Base-by-base conservation (phyloP, 2,113 vertebrate genomes). In the Melanotaenia duboulayi region DNA sequence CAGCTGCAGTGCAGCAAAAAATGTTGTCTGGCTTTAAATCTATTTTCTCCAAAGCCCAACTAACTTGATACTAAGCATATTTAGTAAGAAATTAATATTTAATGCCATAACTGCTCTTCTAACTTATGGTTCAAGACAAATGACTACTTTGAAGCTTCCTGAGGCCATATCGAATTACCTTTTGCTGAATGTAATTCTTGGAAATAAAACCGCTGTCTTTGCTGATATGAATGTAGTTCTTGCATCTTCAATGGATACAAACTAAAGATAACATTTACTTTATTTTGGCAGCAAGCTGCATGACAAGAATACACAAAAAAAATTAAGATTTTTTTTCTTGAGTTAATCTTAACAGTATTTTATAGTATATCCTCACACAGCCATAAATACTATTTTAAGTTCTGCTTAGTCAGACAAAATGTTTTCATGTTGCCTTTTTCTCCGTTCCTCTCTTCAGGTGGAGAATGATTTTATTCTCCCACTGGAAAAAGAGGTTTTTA, bases 381-480 rank as follows among this genome's bases (percentile, higher is more conserved):
- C 24, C 25, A 59, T 48, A 16, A 28, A 4, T 23, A 10, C 62
- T 59, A 22, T 55, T 71, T 65, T 24, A 32, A 39, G 11, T 14
- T 12, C 46, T 64, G 4, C 11, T 42, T 39, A 7, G 24, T 56
- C 17, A 14, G 37, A 16, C 62, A 9, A 24, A 39, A 16, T 7
- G 9, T 51, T 25, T 40, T 11, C 40, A n/a, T 39, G 37, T 7
- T 12, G 40, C 57, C 66, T 25, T 72, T 76, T 12, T 60, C 49
- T 23, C 16, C 1, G 3, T 63, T 0, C 1, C 44, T 46, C 11
- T 11, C 17, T 62, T 78, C 40, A 99, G 98, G 97, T 99, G 69
- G 97, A 97, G 80, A 98, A 99, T 11, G 97, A 97, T 88, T 99
- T 99, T 89, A 99, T 99, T 90, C 82, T 99, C 79, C 96, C 90